These are phyloP conservation scores for Pedionomus torquatus DNA, from an alignment of 2,113 vertebrate genomes.

Conservation along the genomic window DNA sequence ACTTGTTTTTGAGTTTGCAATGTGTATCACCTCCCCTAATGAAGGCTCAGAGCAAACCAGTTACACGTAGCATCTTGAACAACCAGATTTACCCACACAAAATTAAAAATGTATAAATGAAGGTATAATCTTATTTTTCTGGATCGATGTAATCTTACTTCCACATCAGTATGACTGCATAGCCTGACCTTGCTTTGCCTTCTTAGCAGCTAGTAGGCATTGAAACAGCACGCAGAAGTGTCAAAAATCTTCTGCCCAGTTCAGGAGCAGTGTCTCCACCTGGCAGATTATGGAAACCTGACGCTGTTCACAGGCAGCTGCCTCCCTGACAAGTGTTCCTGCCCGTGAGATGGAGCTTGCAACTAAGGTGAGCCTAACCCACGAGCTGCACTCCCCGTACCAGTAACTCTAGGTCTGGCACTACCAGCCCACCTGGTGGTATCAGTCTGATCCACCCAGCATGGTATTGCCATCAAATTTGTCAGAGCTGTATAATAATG, in stretches of 20 bases:
- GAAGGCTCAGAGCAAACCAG: neutral
- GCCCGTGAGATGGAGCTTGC: neutral
- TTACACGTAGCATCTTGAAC: neutral
- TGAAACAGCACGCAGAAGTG: neutral
- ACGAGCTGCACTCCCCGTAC: neutral
- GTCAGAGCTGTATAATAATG: neutral
- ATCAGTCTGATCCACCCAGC: neutral
- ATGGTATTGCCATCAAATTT: neutral
- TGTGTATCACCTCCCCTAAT: too few species aligned
- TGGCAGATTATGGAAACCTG: neutral
- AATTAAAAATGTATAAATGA: neutral
- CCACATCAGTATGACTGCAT: neutral
- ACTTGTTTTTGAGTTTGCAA: neutral
- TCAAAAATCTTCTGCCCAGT: neutral
- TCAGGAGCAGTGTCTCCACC: neutral
- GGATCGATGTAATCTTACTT: neutral
- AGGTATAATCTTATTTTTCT: neutral
- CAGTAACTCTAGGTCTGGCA: neutral
- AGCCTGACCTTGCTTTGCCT: neutral
- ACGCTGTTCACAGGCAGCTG: neutral
- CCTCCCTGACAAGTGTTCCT: rapidly evolving
- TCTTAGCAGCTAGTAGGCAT: neutral
- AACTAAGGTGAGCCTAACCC: neutral
- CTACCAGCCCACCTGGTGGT: neutral
- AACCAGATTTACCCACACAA: neutral